Conservation (phyloP, 2,797 vertebrate species). For the Remorina albescens region DNA sequence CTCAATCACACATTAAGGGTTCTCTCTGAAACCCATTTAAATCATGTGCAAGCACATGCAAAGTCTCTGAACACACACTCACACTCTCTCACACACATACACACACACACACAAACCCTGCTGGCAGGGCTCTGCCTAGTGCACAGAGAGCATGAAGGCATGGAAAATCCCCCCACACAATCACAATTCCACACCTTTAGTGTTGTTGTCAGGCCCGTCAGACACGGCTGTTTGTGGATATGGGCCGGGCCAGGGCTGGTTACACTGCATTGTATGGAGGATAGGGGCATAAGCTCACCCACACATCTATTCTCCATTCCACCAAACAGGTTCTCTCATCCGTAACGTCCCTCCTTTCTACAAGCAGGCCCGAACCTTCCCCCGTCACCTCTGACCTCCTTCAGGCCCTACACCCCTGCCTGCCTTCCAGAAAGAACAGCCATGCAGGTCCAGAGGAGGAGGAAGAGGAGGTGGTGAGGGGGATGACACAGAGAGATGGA, state of each 20-base stretch:
- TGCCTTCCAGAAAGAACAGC: slow-evolving; percentile 39
- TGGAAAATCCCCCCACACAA: slow-evolving; percentile 61
- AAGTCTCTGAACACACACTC: slow-evolving; percentile 13
- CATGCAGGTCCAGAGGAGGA: slow-evolving; percentile 54
- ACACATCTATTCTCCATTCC: slow-evolving; percentile 59
- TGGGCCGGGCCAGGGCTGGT: slow-evolving; percentile 48
- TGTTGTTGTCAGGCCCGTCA: slow-evolving; percentile 70
- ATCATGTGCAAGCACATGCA: slow-evolving; percentile 36
- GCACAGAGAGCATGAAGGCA: slow-evolving; percentile 48
- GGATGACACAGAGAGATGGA: slow-evolving; percentile 56
- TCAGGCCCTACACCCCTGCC: background rate
- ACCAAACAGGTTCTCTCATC: slow-evolving; percentile 77
- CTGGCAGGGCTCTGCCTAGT: background rate
- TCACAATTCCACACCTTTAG: slow-evolving; percentile 72
- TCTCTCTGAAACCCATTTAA: slow-evolving; percentile 17
- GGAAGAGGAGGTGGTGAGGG: slow-evolving; percentile 19
- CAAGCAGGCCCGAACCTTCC: slow-evolving; percentile 22
- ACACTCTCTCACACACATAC: slow-evolving; percentile 2
- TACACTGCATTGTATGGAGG: slow-evolving; percentile 60
- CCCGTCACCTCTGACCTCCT: slow-evolving; percentile 47
- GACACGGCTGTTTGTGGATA: slow-evolving; percentile 69
- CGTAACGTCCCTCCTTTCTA: slow-evolving; percentile 61
- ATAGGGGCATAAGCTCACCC: slow-evolving; percentile 65
- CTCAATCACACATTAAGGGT: slow-evolving; percentile 30
- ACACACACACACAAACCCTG: slow-evolving; percentile 4